phyloP scores from a whole-genome alignment of 1,140 invertebrate genomes.

The Mactra quadrangularis region DNA sequence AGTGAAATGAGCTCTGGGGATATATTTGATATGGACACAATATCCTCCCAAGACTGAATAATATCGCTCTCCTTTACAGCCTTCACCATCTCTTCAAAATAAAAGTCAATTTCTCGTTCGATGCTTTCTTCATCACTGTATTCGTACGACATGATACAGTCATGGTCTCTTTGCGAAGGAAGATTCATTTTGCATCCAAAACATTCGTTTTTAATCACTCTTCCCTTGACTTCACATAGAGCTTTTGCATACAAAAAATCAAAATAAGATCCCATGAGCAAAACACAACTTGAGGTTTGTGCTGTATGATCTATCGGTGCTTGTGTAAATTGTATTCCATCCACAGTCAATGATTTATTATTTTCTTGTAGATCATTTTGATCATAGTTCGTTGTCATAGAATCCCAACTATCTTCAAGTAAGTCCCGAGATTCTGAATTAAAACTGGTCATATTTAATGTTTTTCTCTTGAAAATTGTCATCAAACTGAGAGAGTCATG shows the following conservation, averaged over 20 bases:
- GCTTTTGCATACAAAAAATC: conserved; percentile 45
- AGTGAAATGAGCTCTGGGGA: not conserved
- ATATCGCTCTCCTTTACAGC: conserved; percentile 32
- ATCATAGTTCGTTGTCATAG: no score
- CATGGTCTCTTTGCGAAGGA: conserved; percentile 34
- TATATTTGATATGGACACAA: conserved; percentile 15
- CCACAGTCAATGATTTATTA: no score
- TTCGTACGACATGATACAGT: conserved; percentile 17
- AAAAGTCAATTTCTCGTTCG: not conserved
- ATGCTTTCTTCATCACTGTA: conserved; percentile 24
- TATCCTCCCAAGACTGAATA: conserved; percentile 22
- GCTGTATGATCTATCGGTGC: not conserved
- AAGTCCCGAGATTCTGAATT: no score
- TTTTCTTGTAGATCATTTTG: no score
- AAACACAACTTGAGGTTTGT: not conserved
- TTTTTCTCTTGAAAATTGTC: no score
- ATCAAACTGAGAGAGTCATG: no score
- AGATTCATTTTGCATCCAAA: conserved; percentile 26
- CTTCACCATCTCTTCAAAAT: conserved; percentile 41
- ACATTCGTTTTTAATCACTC: conserved; percentile 29
- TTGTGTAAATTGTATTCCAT: no score
- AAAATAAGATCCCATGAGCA: conserved; percentile 38
- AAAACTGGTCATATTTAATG: no score
- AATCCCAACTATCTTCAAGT: no score
- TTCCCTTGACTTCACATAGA: conserved; percentile 18